Base-by-base conservation (phyloP, 2,888 invertebrate genomes). In the Dynastes maya region DNA sequence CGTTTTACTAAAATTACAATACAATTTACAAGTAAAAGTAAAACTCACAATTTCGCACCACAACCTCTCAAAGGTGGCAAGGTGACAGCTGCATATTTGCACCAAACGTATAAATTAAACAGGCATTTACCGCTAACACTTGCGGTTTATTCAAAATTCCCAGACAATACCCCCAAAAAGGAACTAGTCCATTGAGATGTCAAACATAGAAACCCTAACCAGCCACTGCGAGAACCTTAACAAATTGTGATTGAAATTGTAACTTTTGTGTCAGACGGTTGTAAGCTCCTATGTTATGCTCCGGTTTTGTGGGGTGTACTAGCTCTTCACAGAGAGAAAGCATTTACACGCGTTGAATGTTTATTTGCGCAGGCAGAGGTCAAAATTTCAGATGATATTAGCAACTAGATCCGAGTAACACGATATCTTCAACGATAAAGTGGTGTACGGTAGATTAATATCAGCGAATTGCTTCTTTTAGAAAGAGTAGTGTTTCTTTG, bases 171-270 rank as follows among this genome's bases (percentile, higher is more conserved):
- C 45, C 22, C 29, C 22, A 70, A 61, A 70, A 68, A 64, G 78
- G 63, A 78, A 78, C 55, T 78, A 76, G 1, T 27, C 29, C 61
- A 80, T 80, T 78, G 80, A 80, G 74, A 80, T 76, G 78, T 80
- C 80, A 80, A 80, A 75, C 79, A 77, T 78, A 72, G 76, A 75
- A 58, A 70, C 76, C 65, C 75, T 75, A 49, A 61, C 68, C 77
- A 76, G 78, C 76, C 40, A 78, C 65, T 78, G 40, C 74, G 80
- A 81, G 81, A 79, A 81, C 80, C 81, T 78, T 81, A 82, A 81
- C 82, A 82, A 82, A 82, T 82, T 80, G 82, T 81, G 82, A 82
- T 82, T 82, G 81, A 82, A 82, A 81, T 79, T 81, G 80, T 81
- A 79, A 80, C 81, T 80, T 82, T 82, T 82, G 81, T 81, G 81